A percentile compares a stretch with the other conserved stretches of the same genome.
Evolutionary conservation across 2,888 invertebrate species (phyloP).

Genomic region (Sphecodes monilicornis): DNA sequence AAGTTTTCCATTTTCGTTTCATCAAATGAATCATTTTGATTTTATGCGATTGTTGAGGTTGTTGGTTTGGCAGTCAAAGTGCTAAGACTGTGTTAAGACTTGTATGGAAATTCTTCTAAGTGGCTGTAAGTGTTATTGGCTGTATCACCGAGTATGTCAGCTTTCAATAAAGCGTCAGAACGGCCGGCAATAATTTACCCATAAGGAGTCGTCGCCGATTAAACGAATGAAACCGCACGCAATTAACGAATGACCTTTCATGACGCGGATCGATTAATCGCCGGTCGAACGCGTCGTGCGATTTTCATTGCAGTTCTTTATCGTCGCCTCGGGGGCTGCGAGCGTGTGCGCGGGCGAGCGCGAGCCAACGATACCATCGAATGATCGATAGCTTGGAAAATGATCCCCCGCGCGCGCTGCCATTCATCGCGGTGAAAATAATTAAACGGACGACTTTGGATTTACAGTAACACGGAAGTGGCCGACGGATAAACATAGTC

Average conservation of each 20-base stretch:
- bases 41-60: too few relatives aligned
- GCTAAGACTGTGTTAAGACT: too few relatives aligned
- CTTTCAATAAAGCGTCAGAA: constrained; percentile 44
- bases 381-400: constrained; percentile 65
- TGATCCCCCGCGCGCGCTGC: constrained; percentile 60
- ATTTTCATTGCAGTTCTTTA: constrained; percentile 51
- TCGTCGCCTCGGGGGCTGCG: constrained; percentile 51
- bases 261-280: constrained; percentile 67
- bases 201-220: constrained; percentile 31
- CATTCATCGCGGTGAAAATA: constrained; percentile 65
- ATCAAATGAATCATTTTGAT: neutral
- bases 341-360: neutral
- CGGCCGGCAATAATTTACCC: constrained; percentile 37
- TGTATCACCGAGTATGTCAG: neutral
- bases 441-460: constrained; percentile 66
- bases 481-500: constrained; percentile 17
- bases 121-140: neutral
- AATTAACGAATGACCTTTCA: constrained; percentile 77
- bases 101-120: too few relatives aligned
- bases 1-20: too few relatives aligned
- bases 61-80: too few relatives aligned
- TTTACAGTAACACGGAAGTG: constrained; percentile 73
- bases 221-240: constrained; percentile 43
- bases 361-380: constrained; percentile 51
- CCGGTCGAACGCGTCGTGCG: constrained; percentile 56